These are phyloP conservation scores for Danionella cerebrum DNA, from an alignment of 2,113 vertebrate species.

Conservation along the genomic window DNA sequence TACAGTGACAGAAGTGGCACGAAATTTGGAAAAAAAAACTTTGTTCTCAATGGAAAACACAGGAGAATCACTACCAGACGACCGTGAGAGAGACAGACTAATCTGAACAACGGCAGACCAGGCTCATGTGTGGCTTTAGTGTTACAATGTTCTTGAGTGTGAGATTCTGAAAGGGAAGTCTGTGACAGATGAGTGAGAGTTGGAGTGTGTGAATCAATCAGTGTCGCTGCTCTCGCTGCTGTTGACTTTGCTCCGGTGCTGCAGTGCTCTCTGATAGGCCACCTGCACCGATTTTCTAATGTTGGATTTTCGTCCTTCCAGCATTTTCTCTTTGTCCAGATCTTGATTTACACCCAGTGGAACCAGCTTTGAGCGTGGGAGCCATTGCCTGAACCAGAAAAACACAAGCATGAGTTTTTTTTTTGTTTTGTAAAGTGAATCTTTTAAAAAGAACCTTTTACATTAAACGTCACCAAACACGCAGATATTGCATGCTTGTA, in stretches of 20 bases:
- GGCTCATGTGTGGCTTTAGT: background rate
- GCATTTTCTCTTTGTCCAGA: conserved; percentile 97
- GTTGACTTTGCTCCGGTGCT: conserved; percentile 98
- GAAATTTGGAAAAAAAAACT: conserved; percentile 50
- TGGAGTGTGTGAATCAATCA: conserved; percentile 19
- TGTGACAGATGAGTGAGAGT: conserved; percentile 9
- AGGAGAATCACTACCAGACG: too few species aligned
- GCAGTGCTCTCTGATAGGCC: conserved; percentile 94
- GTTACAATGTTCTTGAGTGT: background rate
- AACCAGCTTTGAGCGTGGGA: conserved; percentile 93
- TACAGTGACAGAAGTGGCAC: conserved; percentile 63
- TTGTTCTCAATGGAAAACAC: conserved; percentile 32
- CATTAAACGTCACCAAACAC: too few species aligned
- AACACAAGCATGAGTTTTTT: background rate
- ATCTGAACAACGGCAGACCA: too few species aligned
- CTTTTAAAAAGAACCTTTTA: too few species aligned
- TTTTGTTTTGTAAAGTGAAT: too few species aligned
- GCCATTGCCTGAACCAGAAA: conserved; percentile 81
- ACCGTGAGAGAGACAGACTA: conserved; percentile 42
- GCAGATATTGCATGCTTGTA: too few species aligned
- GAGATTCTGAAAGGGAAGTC: too few species aligned
- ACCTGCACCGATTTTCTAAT: conserved; percentile 98
- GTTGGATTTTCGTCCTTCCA: conserved; percentile 95
- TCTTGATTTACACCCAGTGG: conserved; percentile 94
- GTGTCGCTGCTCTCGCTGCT: conserved; percentile 92